A percentile compares a stretch with the other conserved stretches of the same genome.
Conservation (phyloP, 2,888 invertebrate genomes). For the Patella pellucida region DNA sequence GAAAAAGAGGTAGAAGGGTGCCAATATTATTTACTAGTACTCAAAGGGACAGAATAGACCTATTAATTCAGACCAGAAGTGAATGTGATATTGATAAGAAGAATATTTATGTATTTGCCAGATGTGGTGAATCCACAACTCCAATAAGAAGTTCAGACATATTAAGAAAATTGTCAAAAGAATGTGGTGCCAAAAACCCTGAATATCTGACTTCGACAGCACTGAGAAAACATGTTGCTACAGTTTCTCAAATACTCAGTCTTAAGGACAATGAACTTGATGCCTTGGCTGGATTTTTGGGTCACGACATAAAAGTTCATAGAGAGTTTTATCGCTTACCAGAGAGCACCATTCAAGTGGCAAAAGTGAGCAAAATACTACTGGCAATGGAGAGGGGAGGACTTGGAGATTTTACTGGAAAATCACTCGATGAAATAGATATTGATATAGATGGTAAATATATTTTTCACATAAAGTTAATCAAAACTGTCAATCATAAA, state of each 20-base stretch:
- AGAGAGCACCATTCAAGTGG: not conserved
- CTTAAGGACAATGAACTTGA: slow-evolving; percentile 1
- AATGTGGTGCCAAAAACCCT: not conserved
- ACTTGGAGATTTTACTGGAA: not conserved
- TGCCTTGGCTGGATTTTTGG: slow-evolving; percentile 1
- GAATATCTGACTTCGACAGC: not conserved
- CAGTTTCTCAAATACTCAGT: not conserved
- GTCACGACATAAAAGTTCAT: not conserved
- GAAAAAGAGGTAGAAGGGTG: not conserved
- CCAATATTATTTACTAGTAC: not conserved
- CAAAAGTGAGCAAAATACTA: not conserved
- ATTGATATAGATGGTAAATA: not conserved
- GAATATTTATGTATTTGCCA: slow-evolving; percentile 1
- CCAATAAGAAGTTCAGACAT: slow-evolving; percentile 2
- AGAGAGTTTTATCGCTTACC: not conserved
- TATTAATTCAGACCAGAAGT: not conserved
- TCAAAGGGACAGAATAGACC: not conserved
- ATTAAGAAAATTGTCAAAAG: not conserved
- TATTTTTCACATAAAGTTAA: not conserved
- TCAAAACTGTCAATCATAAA: not conserved
- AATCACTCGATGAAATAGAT: not conserved
- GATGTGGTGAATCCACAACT: not conserved
- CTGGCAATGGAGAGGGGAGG: slow-evolving; percentile 2
- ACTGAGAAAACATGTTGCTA: not conserved
- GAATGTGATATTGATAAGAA: not conserved